These are phyloP conservation scores for Varroa destructor DNA, from an alignment of 1,140 invertebrate genomes.

Conservation along the genomic window DNA sequence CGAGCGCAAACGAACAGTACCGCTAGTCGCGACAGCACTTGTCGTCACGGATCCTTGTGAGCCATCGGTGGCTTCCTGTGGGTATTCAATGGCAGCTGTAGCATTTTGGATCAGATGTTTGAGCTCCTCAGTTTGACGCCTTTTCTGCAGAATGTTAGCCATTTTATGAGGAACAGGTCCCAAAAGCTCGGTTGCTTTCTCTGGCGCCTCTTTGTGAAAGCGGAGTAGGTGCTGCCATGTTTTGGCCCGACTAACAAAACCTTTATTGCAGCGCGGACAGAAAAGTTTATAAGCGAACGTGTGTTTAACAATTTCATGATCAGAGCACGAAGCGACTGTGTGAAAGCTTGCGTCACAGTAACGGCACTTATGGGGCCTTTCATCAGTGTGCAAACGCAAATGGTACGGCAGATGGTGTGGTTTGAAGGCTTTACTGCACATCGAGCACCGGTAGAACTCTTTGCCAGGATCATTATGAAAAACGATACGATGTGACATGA, in stretches of 20 bases:
- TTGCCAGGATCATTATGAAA: constrained; percentile 26
- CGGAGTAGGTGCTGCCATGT: constrained; percentile 19
- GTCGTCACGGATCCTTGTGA: too few relatives aligned
- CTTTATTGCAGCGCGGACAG: constrained; percentile 19
- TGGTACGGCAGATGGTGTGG: constrained; percentile 19
- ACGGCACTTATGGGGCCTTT: constrained; percentile 17
- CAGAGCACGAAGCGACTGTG: constrained; percentile 10
- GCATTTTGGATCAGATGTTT: constrained; percentile 16
- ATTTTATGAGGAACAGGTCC: constrained; percentile 10
- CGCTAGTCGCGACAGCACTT: too few relatives aligned
- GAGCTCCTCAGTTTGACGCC: constrained; percentile 11
- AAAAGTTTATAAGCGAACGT: constrained; percentile 2
- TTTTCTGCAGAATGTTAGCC: constrained; percentile 11
- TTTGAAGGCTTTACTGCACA: constrained; percentile 23
- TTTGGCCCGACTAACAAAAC: constrained; percentile 15
- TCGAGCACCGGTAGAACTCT: constrained; percentile 15
- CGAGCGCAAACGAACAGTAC: too few relatives aligned
- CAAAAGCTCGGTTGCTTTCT: constrained; percentile 1
- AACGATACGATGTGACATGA: constrained; percentile 23
- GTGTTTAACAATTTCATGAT: constrained; percentile 22
- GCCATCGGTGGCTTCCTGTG: too few relatives aligned
- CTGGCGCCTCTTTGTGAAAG: constrained; percentile 12
- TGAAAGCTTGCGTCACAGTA: constrained; percentile 24
- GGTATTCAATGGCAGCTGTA: too few relatives aligned
- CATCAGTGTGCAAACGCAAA: constrained; percentile 9